A percentile compares a stretch with the other conserved stretches of the same genome.
Evolutionary conservation across 2,888 invertebrate species (phyloP).

Genomic region (Thereva unica): DNA sequence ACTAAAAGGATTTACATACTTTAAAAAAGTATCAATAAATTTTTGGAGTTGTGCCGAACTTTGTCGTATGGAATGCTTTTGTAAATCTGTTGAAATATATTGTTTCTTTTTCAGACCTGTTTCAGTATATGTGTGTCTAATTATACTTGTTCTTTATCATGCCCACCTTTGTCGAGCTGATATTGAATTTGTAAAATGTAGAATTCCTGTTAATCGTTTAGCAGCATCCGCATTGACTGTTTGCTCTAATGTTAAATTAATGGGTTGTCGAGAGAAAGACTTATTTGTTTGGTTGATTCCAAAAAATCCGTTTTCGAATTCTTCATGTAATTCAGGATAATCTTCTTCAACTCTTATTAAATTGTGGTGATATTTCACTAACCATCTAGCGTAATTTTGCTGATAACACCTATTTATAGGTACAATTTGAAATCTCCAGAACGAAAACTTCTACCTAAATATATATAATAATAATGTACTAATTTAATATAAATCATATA

Average conservation of each 20-base stretch:
- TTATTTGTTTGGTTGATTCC: conserved; percentile 47
- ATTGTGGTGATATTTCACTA: conserved; percentile 48
- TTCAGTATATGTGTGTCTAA: conserved; percentile 42
- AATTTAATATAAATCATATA: conserved; percentile 8
- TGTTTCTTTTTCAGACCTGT: conserved; percentile 37
- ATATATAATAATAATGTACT: conserved; percentile 8
- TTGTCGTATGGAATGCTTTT: too few species aligned
- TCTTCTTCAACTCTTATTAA: conserved; percentile 48
- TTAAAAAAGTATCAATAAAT: too few species aligned
- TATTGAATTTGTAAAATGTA: conserved; percentile 42
- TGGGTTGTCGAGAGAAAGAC: too few species aligned
- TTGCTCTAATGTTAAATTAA: conserved; percentile 21
- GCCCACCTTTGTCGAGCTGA: conserved; percentile 43
- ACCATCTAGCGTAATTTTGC: conserved; percentile 50
- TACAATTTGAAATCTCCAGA: conserved; percentile 41
- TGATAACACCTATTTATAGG: conserved; percentile 46
- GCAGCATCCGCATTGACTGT: conserved; percentile 26
- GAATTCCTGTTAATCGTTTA: conserved; percentile 42
- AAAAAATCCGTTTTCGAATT: conserved; percentile 47
- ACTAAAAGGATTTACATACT: too few species aligned
- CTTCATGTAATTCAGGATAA: conserved; percentile 46
- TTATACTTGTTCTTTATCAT: conserved; percentile 27
- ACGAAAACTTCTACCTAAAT: background rate
- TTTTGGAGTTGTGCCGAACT: too few species aligned
- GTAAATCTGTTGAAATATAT: too few species aligned